These are phyloP conservation scores for Sclerodermus sp. DNA, from an alignment of 2,888 invertebrate species.

Conservation along the genomic window DNA sequence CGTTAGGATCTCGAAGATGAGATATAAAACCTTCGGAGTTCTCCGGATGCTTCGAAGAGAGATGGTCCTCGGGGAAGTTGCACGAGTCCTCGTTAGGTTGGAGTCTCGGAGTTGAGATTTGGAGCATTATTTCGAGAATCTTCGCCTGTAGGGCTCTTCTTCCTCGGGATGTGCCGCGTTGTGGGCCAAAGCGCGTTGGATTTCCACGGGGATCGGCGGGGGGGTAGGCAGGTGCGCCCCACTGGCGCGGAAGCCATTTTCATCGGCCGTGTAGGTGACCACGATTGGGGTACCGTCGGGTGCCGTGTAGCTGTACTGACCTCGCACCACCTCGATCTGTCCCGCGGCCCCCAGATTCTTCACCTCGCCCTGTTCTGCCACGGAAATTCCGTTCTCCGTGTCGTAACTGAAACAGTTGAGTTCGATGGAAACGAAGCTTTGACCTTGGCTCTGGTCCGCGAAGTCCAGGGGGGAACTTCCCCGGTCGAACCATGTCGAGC, in stretches of 20 bases:
- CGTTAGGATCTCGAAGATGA: no score
- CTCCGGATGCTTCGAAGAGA: no score
- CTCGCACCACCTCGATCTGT: slow-evolving; percentile 59
- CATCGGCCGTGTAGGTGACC: slow-evolving; percentile 69
- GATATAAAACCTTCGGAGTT: no score
- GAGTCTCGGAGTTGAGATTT: no score
- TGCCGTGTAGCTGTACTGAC: slow-evolving; percentile 69
- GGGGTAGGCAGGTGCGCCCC: slow-evolving; percentile 80
- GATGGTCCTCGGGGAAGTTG: no score
- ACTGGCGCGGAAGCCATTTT: slow-evolving; percentile 70
- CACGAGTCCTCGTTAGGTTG: no score
- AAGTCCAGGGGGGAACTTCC: no score
- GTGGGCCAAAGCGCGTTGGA: slow-evolving; percentile 69
- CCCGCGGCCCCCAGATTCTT: slow-evolving; percentile 60
- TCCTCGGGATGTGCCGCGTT: slow-evolving; percentile 60
- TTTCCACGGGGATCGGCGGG: slow-evolving; percentile 78
- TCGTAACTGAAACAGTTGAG: slow-evolving; percentile 60
- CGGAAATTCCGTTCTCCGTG: slow-evolving; percentile 67
- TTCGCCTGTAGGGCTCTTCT: slow-evolving; percentile 47
- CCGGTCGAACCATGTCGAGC: no score
- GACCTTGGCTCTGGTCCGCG: no score
- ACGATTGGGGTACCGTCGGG: slow-evolving; percentile 69
- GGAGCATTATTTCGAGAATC: slow-evolving; percentile 27
- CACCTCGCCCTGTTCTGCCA: slow-evolving; percentile 63
- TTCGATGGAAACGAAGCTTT: no score